Base-by-base conservation (phyloP, 1,140 invertebrate species). In the Sesamia nonagrioides region DNA sequence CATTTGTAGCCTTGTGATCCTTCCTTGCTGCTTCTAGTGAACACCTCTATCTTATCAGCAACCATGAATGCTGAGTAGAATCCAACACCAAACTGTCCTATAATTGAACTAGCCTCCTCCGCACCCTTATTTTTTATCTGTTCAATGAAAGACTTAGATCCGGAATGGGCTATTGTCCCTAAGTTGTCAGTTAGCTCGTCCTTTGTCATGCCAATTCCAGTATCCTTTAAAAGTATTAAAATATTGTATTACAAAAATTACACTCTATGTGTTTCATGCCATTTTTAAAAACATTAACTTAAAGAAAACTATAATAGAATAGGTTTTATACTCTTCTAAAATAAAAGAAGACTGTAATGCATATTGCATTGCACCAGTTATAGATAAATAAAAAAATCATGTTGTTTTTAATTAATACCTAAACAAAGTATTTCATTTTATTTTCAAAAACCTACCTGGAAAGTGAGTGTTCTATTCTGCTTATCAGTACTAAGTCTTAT, bases 1-100 rank as follows among this genome's bases (percentile, higher is more conserved):
- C 99, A 99, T 85, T 97, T 96, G 84, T 97, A 97, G 15, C 98
- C 98, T 15, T 96, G 94, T 0, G 97, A 96, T n/a, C 96, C 95
- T 1, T 93, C 86, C 76, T 96, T 96, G 3, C 96, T 96, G 76
- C 96, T 96, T 60, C 95, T 95, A 6, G 98, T 98, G 88, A 95
- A 99, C 0, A 99, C 98, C 89, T 99, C 98, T 15, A 99, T 98
- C 92, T 97, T 98, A 84, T 99, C 97, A 71, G 98, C 98, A 0
- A 99, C 99, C 98, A 99, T 99, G 92, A 99, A 99, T 0, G 97
- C 97, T 54, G 99, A 99, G 89, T 99, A 99, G 92, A 99, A 99
- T 9, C 99, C 99, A 15, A 99, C 99, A 80, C 99, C 99, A 96
- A 99, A 99, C 91, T 99, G 98, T 6, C 99, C 99, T 94, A 99